Evolutionary conservation across 2,888 invertebrate genomes (phyloP).

Genomic region (Penaeus monodon): DNA sequence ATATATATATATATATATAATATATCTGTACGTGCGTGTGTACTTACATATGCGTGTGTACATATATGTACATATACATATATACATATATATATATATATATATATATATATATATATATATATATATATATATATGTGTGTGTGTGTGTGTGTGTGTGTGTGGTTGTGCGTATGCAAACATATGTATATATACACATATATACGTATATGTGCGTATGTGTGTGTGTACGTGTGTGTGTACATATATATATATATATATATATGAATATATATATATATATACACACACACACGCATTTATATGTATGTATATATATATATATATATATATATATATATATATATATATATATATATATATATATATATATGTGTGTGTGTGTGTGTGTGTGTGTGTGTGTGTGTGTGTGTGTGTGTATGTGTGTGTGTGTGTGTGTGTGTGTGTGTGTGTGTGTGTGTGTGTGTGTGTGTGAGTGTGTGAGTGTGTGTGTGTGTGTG

Average conservation of each 20-base stretch:
- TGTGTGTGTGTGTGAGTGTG: neutral
- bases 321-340: neutral
- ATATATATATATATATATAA: constrained; percentile 10
- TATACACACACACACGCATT: neutral
- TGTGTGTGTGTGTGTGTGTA: neutral
- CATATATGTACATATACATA: neutral
- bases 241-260: constrained; percentile 9
- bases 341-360: neutral
- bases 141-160: too few relatives aligned
- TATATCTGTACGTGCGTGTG: neutral
- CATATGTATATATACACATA: neutral
- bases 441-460: neutral
- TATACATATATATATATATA: constrained; percentile 1
- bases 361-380: neutral
- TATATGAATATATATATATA: neutral
- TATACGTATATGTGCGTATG: neutral
- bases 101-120: neutral
- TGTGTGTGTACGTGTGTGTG: neutral
- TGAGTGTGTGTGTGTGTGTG: neutral
- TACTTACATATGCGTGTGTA: neutral
- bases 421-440: constrained; percentile 4
- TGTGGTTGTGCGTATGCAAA: too few relatives aligned
- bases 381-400: neutral
- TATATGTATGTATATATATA: neutral
- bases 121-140: neutral